These are phyloP conservation scores for Gasterosteus aculeatus DNA, from an alignment of 2,113 vertebrate species.

Conservation along the genomic window DNA sequence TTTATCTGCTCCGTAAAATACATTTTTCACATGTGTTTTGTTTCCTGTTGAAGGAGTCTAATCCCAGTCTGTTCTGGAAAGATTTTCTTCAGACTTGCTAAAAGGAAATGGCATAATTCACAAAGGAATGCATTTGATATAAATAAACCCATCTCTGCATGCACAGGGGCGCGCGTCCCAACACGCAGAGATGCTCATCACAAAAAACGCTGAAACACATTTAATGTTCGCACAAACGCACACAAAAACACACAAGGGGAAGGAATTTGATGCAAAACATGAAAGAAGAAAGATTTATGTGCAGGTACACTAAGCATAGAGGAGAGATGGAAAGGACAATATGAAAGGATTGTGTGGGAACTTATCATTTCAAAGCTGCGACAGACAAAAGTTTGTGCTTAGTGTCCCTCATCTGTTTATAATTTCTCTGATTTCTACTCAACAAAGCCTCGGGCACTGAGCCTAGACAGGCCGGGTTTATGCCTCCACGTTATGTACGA, in stretches of 20 bases:
- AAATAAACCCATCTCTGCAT: conserved; percentile 34
- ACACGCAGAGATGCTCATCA: conserved; percentile 23
- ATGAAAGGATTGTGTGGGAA: conserved; percentile 29
- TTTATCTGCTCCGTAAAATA: conserved; percentile 46
- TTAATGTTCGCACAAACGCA: conserved; percentile 14
- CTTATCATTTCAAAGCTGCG: conserved; percentile 42
- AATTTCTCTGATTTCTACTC: conserved; percentile 36
- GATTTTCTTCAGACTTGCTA: not conserved
- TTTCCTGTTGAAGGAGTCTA: conserved; percentile 38
- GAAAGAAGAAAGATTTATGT: conserved; percentile 32
- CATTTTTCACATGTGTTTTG: conserved; percentile 15
- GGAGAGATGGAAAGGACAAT: conserved; percentile 34
- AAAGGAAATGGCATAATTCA: conserved; percentile 38
- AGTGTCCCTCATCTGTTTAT: conserved; percentile 60
- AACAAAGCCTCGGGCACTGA: conserved; percentile 63
- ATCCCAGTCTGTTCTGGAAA: conserved; percentile 36
- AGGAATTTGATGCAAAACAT: conserved; percentile 26
- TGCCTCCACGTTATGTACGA: conserved; percentile 58
- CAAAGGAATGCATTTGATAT: conserved; percentile 41
- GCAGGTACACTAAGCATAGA: conserved; percentile 38
- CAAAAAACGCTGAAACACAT: conserved; percentile 26
- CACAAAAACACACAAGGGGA: conserved; percentile 11
- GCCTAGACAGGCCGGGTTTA: conserved; percentile 63
- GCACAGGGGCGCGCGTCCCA: not conserved
- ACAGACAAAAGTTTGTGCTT: conserved; percentile 55